phyloP scores from a whole-genome alignment of 2,113 vertebrate species.

The Charina bottae region DNA sequence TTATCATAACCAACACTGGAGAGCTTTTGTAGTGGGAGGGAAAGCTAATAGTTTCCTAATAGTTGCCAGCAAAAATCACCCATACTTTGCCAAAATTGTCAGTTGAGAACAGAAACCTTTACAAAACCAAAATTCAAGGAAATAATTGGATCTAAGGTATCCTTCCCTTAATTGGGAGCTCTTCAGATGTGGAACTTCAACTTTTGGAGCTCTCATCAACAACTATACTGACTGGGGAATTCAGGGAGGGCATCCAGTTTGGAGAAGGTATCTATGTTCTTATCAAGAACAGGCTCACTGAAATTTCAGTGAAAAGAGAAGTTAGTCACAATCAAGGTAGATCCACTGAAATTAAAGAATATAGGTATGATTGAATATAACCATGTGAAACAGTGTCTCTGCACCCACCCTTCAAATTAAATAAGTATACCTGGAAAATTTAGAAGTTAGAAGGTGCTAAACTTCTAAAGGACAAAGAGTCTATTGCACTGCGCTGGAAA shows the following conservation, averaged over 20 bases:
- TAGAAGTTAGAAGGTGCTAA: too few species aligned
- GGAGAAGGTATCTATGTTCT: not conserved
- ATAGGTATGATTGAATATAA: too few species aligned
- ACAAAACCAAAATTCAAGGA: not conserved
- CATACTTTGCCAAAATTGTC: not conserved
- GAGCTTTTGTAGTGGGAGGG: not conserved
- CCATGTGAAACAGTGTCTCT: not conserved
- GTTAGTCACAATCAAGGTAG: not conserved
- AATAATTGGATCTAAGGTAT: not conserved
- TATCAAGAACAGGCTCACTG: not conserved
- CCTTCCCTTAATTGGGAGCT: not conserved
- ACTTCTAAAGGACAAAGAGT: too few species aligned
- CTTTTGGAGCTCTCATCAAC: not conserved
- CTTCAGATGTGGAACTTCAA: not conserved
- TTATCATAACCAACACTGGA: not conserved
- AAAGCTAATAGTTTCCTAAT: not conserved
- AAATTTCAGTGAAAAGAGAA: not conserved
- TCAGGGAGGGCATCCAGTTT: not conserved
- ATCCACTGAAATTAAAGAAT: not conserved
- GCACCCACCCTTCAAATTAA: not conserved
- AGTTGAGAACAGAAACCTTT: not conserved
- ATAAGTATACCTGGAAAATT: not conserved
- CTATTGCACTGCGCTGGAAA: too few species aligned
- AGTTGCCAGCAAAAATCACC: not conserved
- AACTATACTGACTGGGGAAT: not conserved